Conservation (phyloP, 2,113 vertebrate genomes). For the Eulemur macaco region DNA sequence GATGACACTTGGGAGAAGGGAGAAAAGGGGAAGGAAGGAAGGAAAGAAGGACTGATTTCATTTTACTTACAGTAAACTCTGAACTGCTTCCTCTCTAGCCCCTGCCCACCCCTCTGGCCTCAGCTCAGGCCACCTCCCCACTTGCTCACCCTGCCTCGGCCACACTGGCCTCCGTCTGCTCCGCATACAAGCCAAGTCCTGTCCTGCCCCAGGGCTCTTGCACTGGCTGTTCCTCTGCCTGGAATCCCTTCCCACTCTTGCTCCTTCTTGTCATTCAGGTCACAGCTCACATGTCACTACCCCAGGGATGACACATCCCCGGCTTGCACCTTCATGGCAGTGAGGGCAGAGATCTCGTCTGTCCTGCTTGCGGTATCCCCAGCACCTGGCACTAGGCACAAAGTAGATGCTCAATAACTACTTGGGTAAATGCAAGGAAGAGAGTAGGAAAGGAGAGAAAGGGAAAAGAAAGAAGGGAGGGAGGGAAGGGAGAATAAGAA, state of each 20-base stretch:
- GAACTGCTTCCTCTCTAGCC: not conserved
- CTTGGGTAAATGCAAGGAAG: not conserved
- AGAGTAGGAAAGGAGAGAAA: not conserved
- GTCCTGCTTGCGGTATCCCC: not conserved
- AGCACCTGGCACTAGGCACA: not conserved
- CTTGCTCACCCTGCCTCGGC: fast-evolving
- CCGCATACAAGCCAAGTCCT: not conserved
- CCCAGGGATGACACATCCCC: not conserved
- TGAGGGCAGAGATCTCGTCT: fast-evolving
- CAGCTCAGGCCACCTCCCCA: not conserved
- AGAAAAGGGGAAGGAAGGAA: not conserved
- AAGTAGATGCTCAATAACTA: not conserved
- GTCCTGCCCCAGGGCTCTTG: not conserved
- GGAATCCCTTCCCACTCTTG: not conserved
- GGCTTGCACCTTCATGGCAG: not conserved
- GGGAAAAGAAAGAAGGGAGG: no score
- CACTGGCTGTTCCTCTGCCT: not conserved
- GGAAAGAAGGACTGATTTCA: fast-evolving
- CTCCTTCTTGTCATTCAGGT: not conserved
- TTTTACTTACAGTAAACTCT: not conserved
- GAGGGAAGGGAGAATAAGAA: not conserved
- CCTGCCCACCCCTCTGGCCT: not conserved
- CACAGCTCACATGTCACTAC: not conserved
- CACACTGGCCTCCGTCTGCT: not conserved
- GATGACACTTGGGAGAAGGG: not conserved